Percentiles rank a stretch among this genome's conserved stretches.
phyloP scores from a whole-genome alignment of 2,888 invertebrate genomes.

The Formica aserva region DNA sequence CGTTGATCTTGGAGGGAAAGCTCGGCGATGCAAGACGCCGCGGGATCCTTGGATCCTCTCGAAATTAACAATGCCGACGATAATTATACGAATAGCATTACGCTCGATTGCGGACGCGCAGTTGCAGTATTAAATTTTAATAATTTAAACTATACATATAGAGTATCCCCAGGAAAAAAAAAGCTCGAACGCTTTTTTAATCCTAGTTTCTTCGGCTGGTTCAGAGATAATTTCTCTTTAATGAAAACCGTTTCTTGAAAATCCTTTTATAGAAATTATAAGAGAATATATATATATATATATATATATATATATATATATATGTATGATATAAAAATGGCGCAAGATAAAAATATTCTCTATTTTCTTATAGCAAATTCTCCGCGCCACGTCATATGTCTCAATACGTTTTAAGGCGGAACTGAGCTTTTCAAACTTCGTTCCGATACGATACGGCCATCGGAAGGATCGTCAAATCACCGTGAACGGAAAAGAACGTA shows the following conservation, averaged over 20 bases:
- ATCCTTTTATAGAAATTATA: not conserved
- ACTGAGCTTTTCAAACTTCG: conserved; percentile 53
- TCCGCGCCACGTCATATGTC: not conserved
- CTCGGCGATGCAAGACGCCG: conserved; percentile 46
- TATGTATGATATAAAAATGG: not conserved
- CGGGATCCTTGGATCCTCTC: conserved; percentile 16
- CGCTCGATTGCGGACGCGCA: not conserved
- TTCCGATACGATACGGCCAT: conserved; percentile 41
- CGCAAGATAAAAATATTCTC: not conserved
- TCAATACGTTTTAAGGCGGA: conserved; percentile 40
- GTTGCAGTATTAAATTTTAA: not conserved
- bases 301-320: not conserved
- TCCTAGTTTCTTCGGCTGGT: not conserved
- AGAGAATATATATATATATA: not conserved
- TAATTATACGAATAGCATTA: not conserved
- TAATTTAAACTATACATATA: not conserved
- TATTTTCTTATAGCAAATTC: not conserved
- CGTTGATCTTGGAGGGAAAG: conserved; percentile 39
- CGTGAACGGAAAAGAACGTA: conserved; percentile 53
- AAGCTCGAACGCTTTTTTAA: not conserved
- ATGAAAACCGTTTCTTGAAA: not conserved
- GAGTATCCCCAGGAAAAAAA: not conserved
- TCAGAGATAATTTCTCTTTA: not conserved
- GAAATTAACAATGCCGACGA: conserved; percentile 39
- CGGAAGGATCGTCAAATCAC: conserved; percentile 63